Conservation (phyloP, 2,797 vertebrate species). For the Apodemus agrarius region DNA sequence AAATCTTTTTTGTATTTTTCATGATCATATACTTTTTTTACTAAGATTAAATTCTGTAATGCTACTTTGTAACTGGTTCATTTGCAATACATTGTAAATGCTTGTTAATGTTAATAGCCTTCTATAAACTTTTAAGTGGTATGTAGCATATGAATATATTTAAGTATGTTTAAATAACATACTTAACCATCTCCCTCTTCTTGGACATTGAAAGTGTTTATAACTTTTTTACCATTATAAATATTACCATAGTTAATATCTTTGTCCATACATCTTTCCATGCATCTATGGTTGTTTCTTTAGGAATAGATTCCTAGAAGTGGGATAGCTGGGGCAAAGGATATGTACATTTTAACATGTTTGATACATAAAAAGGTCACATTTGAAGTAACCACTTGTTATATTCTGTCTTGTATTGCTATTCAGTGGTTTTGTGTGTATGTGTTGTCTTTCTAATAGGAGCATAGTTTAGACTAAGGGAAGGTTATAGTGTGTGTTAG, state of each 20-base stretch:
- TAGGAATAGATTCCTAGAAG: conserved; percentile 82
- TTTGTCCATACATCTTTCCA: conserved; percentile 75
- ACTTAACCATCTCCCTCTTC: conserved; percentile 60
- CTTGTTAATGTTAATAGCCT: conserved; percentile 65
- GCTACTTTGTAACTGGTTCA: conserved; percentile 64
- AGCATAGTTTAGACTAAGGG: conserved; percentile 59
- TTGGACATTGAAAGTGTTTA: conserved; percentile 70
- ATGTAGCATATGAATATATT: conserved; percentile 40
- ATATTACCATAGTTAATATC: conserved; percentile 69
- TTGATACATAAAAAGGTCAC: conserved; percentile 78
- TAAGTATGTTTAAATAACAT: conserved; percentile 75
- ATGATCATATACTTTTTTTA: conserved; percentile 55
- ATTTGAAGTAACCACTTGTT: conserved; percentile 74
- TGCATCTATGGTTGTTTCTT: conserved; percentile 80
- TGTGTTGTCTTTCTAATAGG: conserved; percentile 76
- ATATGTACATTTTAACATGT: conserved; percentile 82
- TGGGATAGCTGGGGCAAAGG: conserved; percentile 83
- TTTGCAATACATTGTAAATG: conserved; percentile 71
- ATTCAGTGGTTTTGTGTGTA: conserved; percentile 75
- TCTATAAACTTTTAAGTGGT: conserved; percentile 60
- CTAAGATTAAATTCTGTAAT: conserved; percentile 56
- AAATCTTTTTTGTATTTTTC: conserved; percentile 61
- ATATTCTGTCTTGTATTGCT: conserved; percentile 78
- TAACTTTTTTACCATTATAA: conserved; percentile 68
- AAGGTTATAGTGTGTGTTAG: conserved; percentile 49